phyloP scores from a whole-genome alignment of 2,797 vertebrate species.

The Eospalax fontanierii region DNA sequence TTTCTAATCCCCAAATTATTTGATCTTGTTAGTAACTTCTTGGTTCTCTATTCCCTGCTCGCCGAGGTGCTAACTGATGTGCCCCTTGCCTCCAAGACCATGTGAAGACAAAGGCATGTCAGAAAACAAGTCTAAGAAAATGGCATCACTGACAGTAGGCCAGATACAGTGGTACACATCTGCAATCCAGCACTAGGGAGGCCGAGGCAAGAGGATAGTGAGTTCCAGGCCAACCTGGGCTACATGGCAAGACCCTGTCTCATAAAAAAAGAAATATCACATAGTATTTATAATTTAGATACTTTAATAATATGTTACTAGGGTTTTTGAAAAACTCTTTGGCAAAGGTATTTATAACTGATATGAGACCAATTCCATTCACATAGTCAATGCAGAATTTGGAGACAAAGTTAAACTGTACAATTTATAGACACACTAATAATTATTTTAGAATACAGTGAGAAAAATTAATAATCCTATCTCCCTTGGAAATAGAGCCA shows the following conservation, averaged over 20 bases:
- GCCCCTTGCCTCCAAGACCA: neutral
- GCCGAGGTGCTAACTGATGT: neutral
- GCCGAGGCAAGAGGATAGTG: neutral
- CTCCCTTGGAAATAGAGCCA: neutral
- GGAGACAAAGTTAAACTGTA: constrained; percentile 17
- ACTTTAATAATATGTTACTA: constrained; percentile 22
- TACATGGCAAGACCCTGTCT: neutral
- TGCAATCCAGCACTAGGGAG: neutral
- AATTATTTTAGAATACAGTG: constrained; percentile 15
- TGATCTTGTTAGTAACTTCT: constrained; percentile 17
- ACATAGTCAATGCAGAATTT: neutral
- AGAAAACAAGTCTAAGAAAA: constrained; percentile 20
- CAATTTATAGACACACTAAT: neutral
- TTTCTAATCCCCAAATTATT: constrained; percentile 1
- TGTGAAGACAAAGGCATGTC: neutral
- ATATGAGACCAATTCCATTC: neutral
- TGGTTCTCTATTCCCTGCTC: neutral
- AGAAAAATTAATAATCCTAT: neutral
- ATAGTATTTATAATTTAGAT: neutral
- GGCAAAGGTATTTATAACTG: neutral
- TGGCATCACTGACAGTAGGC: neutral
- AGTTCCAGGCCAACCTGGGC: neutral
- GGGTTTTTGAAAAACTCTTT: neutral
- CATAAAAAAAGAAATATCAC: neutral
- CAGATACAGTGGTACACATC: neutral